A percentile compares a stretch with the other conserved stretches of the same genome.
These are phyloP conservation scores for Nemurella pictetii DNA, from an alignment of 2,888 invertebrate species.

Conservation along the genomic window DNA sequence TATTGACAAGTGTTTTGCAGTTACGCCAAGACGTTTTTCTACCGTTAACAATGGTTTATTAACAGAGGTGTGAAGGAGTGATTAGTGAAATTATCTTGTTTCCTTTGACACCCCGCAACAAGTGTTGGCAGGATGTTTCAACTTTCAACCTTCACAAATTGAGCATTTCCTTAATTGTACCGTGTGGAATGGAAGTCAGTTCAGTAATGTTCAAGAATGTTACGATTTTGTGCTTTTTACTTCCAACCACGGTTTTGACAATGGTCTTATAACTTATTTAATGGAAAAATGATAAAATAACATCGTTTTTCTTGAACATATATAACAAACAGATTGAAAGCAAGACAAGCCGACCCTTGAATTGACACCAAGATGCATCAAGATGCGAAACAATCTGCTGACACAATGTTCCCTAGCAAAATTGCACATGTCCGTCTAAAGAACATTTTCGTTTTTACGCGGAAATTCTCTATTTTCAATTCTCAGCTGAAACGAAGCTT, in stretches of 20 bases:
- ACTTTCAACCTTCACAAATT: background rate
- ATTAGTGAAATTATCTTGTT: background rate
- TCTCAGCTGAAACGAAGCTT: background rate
- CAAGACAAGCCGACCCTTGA: background rate
- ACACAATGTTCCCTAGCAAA: background rate
- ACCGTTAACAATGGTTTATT: background rate
- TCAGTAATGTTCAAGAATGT: background rate
- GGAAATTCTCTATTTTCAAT: background rate
- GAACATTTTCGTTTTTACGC: background rate
- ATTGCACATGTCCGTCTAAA: background rate
- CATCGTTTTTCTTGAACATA: background rate
- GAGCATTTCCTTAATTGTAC: background rate
- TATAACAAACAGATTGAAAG: background rate
- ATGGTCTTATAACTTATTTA: too few relatives aligned
- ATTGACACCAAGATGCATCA: too few relatives aligned
- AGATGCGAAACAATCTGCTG: too few relatives aligned
- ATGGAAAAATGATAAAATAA: background rate
- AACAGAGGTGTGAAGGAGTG: background rate
- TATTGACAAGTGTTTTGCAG: background rate
- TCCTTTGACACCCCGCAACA: background rate
- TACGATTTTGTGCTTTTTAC: background rate
- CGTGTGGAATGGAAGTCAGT: background rate
- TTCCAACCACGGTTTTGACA: too few relatives aligned
- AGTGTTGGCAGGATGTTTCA: background rate
- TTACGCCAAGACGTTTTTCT: background rate